Base-by-base conservation (phyloP, 2,797 vertebrate genomes). In the Champsocephalus esox region DNA sequence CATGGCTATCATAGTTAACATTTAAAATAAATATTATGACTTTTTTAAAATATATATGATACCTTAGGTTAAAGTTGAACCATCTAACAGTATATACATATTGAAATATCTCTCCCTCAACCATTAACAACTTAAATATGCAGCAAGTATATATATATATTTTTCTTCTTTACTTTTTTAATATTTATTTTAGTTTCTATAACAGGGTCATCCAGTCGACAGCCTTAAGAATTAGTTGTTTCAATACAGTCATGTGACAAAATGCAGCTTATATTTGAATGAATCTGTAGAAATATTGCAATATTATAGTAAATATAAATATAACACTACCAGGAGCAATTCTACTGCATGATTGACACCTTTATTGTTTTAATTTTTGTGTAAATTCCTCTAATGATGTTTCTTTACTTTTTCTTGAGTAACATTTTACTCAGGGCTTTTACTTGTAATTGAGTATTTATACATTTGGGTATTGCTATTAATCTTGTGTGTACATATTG, bases 401-500 rank as follows among this genome's bases (percentile, higher is more conserved):
- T 1, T 14, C 43, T 51, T 17, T 17, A 48, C 12, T 19, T 56
- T 63, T n/a, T 49, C 5, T 63, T 50, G 28, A 54, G 9, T 28
- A 12, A 28, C 43, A 19, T n/a, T 34, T 56, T 16, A 28, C 5
- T 17, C 38, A 66, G 50, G 19, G 8, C 9, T 17, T 52, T 10
- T 10, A 49, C 11, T 62, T 55, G n/a, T 60, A 61, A 24, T 17
- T 24, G 43, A 66, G 9, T 71, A 59, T 60, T 65, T 50, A 28
- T 11, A 43, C 2, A 6, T 13, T 41, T 24, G 11, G 4, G 9
- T 41, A 14, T 7, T 60, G 12, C 46, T 54, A 41, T 34, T 21
- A 4, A 21, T 32, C 38, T 54, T 66, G 0, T 0, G 4, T n/a
- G 12, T 28, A 17, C 45, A 21, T 49, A 13, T 24, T 32, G 2